Evolutionary conservation across 2,888 invertebrate species (phyloP).

Genomic region (Aphidius colemani): DNA sequence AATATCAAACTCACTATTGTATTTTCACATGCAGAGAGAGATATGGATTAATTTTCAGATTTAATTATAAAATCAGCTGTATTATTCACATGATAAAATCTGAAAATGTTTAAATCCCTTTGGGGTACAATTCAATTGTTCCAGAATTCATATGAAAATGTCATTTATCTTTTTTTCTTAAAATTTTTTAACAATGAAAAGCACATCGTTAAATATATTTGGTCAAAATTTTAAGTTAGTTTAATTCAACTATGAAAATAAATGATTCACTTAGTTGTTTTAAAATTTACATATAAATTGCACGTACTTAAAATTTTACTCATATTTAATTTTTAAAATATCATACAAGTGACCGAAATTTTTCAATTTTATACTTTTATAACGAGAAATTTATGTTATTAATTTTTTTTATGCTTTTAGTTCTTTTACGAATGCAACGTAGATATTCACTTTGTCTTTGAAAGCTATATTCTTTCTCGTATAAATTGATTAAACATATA

Average conservation of each 20-base stretch:
- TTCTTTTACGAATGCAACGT: too few relatives aligned
- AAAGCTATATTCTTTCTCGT: slow-evolving; percentile 24
- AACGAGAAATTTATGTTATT: neutral
- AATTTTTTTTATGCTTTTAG: slow-evolving; percentile 2
- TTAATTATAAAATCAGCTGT: too few relatives aligned
- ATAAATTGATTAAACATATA: slow-evolving; percentile 46
- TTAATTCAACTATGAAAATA: slow-evolving; percentile 15
- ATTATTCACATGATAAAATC: too few relatives aligned
- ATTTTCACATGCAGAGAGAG: too few relatives aligned
- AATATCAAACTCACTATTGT: too few relatives aligned
- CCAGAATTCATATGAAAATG: too few relatives aligned
- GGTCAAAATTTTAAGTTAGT: slow-evolving; percentile 1
- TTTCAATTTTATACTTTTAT: too few relatives aligned
- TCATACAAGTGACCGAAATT: neutral
- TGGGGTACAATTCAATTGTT: too few relatives aligned
- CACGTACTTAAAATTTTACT: slow-evolving; percentile 51
- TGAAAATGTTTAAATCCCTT: too few relatives aligned
- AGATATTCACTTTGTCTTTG: neutral
- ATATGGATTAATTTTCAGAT: too few relatives aligned
- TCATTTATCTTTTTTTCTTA: neutral
- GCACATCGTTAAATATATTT: slow-evolving; percentile 11
- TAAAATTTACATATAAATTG: slow-evolving; percentile 52
- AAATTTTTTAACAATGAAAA: neutral
- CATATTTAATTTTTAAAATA: slow-evolving; percentile 53
- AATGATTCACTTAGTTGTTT: slow-evolving; percentile 6